These are phyloP conservation scores for Rugalucina vietnamica DNA, from an alignment of 2,888 invertebrate genomes.

Conservation along the genomic window DNA sequence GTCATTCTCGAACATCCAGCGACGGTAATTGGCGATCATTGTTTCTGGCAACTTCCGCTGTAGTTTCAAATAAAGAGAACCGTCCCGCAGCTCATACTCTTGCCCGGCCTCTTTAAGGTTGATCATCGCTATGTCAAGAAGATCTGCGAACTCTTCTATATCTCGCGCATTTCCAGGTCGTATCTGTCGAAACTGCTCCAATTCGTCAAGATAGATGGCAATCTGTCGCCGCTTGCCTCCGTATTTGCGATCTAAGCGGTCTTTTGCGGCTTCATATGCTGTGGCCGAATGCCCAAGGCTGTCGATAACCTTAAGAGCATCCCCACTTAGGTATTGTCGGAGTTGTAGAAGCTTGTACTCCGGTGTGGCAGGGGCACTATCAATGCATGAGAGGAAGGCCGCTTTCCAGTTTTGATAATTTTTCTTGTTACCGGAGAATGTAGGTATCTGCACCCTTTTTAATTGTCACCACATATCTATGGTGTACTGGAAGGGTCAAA, in stretches of 20 bases:
- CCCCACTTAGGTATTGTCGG: conserved; percentile 24
- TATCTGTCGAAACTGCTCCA: conserved; percentile 1
- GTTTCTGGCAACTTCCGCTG: conserved; percentile 30
- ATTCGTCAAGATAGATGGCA: not conserved
- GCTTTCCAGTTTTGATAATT: conserved; percentile 20
- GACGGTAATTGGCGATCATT: conserved; percentile 32
- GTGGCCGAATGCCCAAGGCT: conserved; percentile 26
- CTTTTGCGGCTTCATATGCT: conserved; percentile 34
- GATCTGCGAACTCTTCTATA: conserved; percentile 19
- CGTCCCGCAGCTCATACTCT: not conserved
- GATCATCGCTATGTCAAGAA: conserved; percentile 12
- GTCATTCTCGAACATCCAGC: conserved; percentile 30
- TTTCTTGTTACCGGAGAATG: conserved; percentile 19
- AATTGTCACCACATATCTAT: conserved; percentile 22
- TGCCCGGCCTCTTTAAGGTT: conserved; percentile 3
- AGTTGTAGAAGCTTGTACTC: conserved; percentile 23
- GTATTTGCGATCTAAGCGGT: conserved; percentile 26
- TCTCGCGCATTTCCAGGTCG: conserved; percentile 12
- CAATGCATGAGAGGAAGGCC: conserved; percentile 15
- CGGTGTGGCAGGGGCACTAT: conserved; percentile 1
- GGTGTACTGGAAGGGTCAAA: no score
- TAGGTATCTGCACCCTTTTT: conserved; percentile 23
- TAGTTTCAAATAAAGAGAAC: conserved; percentile 10
- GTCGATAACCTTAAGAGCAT: conserved; percentile 28
- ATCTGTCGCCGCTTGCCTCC: conserved; percentile 6